Percentiles rank a stretch among this genome's conserved stretches.
These are phyloP conservation scores for Thamnaconus septentrionalis DNA, from an alignment of 2,113 vertebrate species.

Conservation along the genomic window DNA sequence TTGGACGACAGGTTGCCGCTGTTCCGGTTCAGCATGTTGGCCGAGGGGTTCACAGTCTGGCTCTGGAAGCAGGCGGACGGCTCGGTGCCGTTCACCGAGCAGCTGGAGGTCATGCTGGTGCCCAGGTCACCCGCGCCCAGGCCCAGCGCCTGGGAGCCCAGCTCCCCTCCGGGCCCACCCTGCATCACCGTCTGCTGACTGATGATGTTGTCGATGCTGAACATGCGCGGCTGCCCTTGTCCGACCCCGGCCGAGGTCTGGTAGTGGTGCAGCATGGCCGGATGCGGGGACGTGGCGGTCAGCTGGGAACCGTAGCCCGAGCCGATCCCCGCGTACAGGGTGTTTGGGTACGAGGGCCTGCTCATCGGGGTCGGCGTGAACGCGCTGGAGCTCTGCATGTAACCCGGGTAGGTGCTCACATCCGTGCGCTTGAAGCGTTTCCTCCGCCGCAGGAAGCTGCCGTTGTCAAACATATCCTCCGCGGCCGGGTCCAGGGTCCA, in stretches of 20 bases:
- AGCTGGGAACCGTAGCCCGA: slow-evolving; percentile 77
- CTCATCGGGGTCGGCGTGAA: slow-evolving; percentile 81
- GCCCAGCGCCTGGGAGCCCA: slow-evolving; percentile 73
- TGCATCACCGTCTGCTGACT: slow-evolving; percentile 83
- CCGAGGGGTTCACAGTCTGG: slow-evolving; percentile 73
- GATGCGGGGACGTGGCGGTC: slow-evolving; percentile 68
- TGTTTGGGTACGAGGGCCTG: slow-evolving; percentile 75
- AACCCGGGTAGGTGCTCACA: slow-evolving; percentile 86
- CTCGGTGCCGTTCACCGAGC: slow-evolving; percentile 74
- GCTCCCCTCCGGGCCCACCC: slow-evolving; percentile 67
- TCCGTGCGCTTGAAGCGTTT: slow-evolving; percentile 89
- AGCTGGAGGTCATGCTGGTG: slow-evolving; percentile 71
- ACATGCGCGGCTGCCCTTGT: slow-evolving; percentile 84
- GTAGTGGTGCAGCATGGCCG: slow-evolving; percentile 81
- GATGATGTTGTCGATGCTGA: slow-evolving; percentile 93
- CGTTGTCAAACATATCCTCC: slow-evolving; percentile 89
- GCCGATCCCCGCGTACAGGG: slow-evolving; percentile 73
- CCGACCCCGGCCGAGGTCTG: slow-evolving; percentile 71
- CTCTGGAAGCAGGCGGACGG: slow-evolving; percentile 79
- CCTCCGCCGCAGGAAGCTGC: slow-evolving; percentile 81
- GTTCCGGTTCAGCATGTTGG: slow-evolving; percentile 69
- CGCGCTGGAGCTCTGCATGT: slow-evolving; percentile 87
- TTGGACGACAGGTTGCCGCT: slow-evolving; percentile 69
- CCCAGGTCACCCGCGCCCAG: slow-evolving; percentile 69
- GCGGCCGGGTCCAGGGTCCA: slow-evolving; percentile 87